phyloP scores from a whole-genome alignment of 1,140 invertebrate species.

The Nylanderia fulva region DNA sequence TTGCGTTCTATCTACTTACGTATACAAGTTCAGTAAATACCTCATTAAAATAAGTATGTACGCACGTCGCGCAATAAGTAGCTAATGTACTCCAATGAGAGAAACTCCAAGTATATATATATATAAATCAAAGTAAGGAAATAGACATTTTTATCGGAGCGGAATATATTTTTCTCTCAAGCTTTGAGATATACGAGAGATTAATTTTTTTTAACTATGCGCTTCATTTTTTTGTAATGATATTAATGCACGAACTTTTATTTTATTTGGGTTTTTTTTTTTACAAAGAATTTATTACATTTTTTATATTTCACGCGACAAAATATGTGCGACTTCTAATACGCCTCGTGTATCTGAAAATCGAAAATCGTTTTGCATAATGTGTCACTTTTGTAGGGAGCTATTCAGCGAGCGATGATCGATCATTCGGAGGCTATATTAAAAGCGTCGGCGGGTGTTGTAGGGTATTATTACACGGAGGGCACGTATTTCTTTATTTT shows the following conservation, averaged over 20 bases:
- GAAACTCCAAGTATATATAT: too few species aligned
- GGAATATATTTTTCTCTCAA: background rate
- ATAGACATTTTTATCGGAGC: background rate
- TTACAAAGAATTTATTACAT: background rate
- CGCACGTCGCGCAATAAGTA: slow-evolving; percentile 36
- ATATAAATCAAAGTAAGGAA: background rate
- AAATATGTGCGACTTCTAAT: background rate
- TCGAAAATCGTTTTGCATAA: slow-evolving; percentile 33
- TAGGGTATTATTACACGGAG: slow-evolving; percentile 38
- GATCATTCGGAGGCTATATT: slow-evolving; percentile 18
- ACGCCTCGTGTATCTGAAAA: background rate
- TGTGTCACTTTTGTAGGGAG: background rate
- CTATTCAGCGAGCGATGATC: slow-evolving; percentile 13
- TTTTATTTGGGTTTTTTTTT: background rate
- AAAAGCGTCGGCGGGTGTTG: background rate
- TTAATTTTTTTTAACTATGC: too few species aligned
- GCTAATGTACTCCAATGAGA: background rate
- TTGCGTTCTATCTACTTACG: background rate
- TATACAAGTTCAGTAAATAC: slow-evolving; percentile 23
- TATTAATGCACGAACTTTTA: background rate
- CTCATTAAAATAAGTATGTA: slow-evolving; percentile 16
- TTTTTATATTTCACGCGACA: background rate
- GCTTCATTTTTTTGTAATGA: background rate
- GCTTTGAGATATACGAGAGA: background rate
- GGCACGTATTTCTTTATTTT: background rate